A percentile compares a stretch with the other conserved stretches of the same genome.
These are phyloP conservation scores for Cyphomyrmex costatus DNA, from an alignment of 1,140 invertebrate genomes.

Conservation along the genomic window DNA sequence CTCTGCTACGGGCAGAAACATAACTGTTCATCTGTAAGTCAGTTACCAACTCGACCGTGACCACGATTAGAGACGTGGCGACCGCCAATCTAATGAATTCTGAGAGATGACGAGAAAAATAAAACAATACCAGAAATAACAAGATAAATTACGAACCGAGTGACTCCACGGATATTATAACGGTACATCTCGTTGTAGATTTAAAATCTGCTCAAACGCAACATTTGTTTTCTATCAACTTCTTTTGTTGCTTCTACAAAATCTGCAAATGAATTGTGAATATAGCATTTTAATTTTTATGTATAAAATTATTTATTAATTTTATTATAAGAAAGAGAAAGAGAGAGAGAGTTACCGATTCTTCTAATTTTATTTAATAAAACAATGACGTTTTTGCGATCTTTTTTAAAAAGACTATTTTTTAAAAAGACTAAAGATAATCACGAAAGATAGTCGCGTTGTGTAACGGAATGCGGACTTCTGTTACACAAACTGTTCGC, in stretches of 20 bases:
- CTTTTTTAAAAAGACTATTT: no score
- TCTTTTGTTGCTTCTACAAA: background rate
- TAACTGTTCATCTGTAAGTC: conserved; percentile 58
- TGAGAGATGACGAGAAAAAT: conserved; percentile 17
- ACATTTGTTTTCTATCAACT: background rate
- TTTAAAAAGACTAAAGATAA: background rate
- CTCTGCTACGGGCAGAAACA: background rate
- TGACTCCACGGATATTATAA: background rate
- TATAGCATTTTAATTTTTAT: background rate
- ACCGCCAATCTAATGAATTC: conserved; percentile 35
- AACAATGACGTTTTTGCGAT: background rate
- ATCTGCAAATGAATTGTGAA: background rate
- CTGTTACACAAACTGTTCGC: conserved; percentile 15
- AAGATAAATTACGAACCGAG: conserved; percentile 34
- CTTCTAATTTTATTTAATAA: background rate
- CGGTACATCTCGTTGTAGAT: background rate
- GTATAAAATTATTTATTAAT: background rate
- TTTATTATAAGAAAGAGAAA: background rate
- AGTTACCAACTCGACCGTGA: conserved; percentile 55
- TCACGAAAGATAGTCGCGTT: no score
- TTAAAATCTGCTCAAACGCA: background rate
- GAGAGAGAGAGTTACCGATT: background rate
- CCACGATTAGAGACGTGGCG: conserved; percentile 42
- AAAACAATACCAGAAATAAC: background rate
- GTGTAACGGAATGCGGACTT: background rate